phyloP scores from a whole-genome alignment of 2,113 vertebrate genomes.

The Hemibagrus wyckioides region DNA sequence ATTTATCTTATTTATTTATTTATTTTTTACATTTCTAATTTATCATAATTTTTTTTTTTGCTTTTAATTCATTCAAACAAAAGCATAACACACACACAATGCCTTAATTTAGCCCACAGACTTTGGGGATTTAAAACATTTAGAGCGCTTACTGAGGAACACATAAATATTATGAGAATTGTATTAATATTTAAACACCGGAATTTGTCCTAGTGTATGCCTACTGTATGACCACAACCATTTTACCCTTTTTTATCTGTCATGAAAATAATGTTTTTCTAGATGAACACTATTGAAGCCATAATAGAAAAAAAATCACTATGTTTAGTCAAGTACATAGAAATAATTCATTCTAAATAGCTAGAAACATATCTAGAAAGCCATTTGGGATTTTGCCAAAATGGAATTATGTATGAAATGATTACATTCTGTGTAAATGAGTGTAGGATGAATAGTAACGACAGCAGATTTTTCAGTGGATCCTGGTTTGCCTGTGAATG shows the following conservation, averaged over 20 bases:
- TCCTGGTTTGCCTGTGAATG: neutral
- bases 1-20: no score
- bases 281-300: neutral
- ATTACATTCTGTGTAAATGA: neutral
- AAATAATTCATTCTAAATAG: no score
- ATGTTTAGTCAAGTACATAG: neutral
- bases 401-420: neutral
- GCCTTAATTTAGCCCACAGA: no score
- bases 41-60: neutral
- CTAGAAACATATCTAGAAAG: neutral
- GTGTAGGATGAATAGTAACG: neutral
- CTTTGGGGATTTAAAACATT: neutral
- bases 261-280: neutral
- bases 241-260: neutral
- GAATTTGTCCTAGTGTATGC: neutral
- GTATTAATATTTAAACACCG: neutral
- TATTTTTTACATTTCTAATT: neutral
- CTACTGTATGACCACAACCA: neutral
- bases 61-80: neutral
- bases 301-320: neutral
- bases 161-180: neutral
- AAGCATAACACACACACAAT: neutral
- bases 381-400: neutral
- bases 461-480: neutral
- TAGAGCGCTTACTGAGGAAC: neutral